Evolutionary conservation across 2,888 invertebrate species (phyloP).

Genomic region (Syritta pipiens): DNA sequence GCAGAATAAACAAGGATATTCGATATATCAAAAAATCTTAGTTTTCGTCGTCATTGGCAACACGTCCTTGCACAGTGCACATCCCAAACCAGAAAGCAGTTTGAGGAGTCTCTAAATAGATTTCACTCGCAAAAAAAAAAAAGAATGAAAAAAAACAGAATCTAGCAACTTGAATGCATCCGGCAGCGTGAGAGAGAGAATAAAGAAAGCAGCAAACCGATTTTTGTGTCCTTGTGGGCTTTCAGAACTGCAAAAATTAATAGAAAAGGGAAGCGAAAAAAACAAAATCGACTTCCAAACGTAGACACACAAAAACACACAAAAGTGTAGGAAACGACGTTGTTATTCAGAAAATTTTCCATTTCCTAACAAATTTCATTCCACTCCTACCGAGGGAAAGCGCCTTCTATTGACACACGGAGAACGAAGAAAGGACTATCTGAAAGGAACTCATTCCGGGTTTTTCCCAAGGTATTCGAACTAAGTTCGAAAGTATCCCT

Average conservation of each 20-base stretch:
- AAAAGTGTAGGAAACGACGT: conserved; percentile 54
- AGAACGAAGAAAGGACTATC: conserved; percentile 39
- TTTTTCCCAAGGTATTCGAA: conserved; percentile 50
- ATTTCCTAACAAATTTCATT: conserved; percentile 62
- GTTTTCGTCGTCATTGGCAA: conserved; percentile 44
- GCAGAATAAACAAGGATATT: conserved; percentile 68
- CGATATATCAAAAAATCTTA: conserved; percentile 65
- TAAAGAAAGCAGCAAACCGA: conserved; percentile 21
- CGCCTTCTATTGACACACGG: conserved; percentile 51
- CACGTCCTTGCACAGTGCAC: conserved; percentile 50
- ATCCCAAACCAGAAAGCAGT: too few relatives aligned
- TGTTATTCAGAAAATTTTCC: conserved; percentile 67
- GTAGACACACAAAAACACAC: conserved; percentile 41
- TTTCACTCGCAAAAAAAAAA: background rate
- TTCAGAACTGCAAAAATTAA: conserved; percentile 62
- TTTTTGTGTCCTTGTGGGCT: conserved; percentile 61
- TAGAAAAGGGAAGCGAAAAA: conserved; percentile 20
- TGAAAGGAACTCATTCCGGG: conserved; percentile 49
- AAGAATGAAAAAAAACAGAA: background rate
- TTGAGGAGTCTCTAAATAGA: conserved; percentile 50
- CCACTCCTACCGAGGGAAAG: conserved; percentile 29
- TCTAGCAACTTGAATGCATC: conserved; percentile 44
- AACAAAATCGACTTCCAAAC: conserved; percentile 11
- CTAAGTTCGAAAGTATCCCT: conserved; percentile 9
- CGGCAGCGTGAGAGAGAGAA: background rate